phyloP scores from a whole-genome alignment of 2,888 invertebrate species.

The Coelinius sp. region DNA sequence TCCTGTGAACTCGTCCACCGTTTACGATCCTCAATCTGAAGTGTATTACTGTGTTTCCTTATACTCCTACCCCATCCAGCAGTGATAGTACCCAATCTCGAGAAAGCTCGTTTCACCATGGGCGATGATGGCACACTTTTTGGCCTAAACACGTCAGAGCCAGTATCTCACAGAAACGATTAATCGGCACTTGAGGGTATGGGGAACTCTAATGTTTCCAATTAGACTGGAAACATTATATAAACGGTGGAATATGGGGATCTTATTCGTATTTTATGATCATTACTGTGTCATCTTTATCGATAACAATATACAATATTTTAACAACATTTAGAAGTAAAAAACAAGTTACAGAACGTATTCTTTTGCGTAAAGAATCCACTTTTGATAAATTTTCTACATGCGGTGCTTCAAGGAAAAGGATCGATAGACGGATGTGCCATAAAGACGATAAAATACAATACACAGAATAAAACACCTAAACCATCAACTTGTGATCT shows the following conservation, averaged over 20 bases:
- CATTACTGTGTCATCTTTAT: background rate
- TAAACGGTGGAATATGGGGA: background rate
- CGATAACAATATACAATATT: slow-evolving; percentile 1
- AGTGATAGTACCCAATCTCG: slow-evolving; percentile 90
- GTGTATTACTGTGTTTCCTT: slow-evolving; percentile 83
- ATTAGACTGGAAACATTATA: background rate
- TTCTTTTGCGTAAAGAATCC: background rate
- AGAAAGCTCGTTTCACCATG: slow-evolving; percentile 93
- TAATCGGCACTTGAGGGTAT: slow-evolving; percentile 65
- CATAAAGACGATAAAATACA: slow-evolving; percentile 52
- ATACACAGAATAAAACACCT: slow-evolving; percentile 36
- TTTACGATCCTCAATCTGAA: slow-evolving; percentile 90
- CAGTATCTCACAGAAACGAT: slow-evolving; percentile 70
- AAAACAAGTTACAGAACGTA: background rate
- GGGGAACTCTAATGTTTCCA: slow-evolving; percentile 47
- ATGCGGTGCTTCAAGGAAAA: slow-evolving; percentile 68
- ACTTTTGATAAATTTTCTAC: slow-evolving; percentile 44
- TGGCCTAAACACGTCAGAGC: slow-evolving; percentile 76
- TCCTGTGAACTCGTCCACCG: slow-evolving; percentile 94
- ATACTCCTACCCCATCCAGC: slow-evolving; percentile 93
- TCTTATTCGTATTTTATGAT: background rate
- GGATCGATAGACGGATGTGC: slow-evolving; percentile 69
- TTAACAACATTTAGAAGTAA: slow-evolving; percentile 1
- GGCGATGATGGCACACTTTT: slow-evolving; percentile 95
- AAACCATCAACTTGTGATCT: slow-evolving; percentile 28